Percentiles rank a stretch among this genome's conserved stretches.
Evolutionary conservation across 2,888 invertebrate genomes (phyloP).

Genomic region (Agonopterix heracliana): DNA sequence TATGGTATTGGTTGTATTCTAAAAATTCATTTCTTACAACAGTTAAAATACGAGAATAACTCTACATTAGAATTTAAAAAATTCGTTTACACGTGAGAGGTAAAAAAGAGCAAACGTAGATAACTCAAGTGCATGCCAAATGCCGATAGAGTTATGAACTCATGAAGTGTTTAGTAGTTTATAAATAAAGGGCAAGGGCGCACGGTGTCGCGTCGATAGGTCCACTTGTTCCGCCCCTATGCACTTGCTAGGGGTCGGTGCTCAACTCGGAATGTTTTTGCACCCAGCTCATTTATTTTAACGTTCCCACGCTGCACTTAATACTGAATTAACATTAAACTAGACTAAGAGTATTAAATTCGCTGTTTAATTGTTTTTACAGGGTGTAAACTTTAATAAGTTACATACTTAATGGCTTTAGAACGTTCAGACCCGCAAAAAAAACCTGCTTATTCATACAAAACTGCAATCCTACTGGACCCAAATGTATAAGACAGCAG

Average conservation of each 20-base stretch:
- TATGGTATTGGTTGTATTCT: no score
- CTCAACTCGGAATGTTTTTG: slow-evolving; percentile 59
- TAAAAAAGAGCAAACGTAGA: slow-evolving; percentile 14
- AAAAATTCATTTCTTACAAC: no score
- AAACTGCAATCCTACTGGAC: no score
- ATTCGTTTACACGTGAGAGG: no score
- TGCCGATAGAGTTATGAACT: slow-evolving; percentile 18
- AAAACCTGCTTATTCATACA: no score
- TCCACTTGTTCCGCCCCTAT: slow-evolving; percentile 73
- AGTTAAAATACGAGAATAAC: no score
- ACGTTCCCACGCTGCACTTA: slow-evolving; percentile 62
- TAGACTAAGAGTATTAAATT: slow-evolving; percentile 30
- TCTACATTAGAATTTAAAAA: no score
- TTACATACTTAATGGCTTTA: neutral
- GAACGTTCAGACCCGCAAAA: no score
- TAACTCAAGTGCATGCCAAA: slow-evolving; percentile 15
- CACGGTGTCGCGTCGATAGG: slow-evolving; percentile 26
- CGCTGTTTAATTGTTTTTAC: slow-evolving; percentile 24
- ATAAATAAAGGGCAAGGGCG: slow-evolving; percentile 10
- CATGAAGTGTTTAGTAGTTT: slow-evolving; percentile 13
- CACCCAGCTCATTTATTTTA: slow-evolving; percentile 54
- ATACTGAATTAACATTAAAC: slow-evolving; percentile 35
- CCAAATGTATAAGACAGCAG: no score
- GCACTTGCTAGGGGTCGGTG: slow-evolving; percentile 65
- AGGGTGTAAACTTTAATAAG: slow-evolving; percentile 5